Evolutionary conservation across 2,888 invertebrate genomes (phyloP), one percentile per base, ranked within the genome.

Genomic region (Ochlodes sylvanus): DNA sequence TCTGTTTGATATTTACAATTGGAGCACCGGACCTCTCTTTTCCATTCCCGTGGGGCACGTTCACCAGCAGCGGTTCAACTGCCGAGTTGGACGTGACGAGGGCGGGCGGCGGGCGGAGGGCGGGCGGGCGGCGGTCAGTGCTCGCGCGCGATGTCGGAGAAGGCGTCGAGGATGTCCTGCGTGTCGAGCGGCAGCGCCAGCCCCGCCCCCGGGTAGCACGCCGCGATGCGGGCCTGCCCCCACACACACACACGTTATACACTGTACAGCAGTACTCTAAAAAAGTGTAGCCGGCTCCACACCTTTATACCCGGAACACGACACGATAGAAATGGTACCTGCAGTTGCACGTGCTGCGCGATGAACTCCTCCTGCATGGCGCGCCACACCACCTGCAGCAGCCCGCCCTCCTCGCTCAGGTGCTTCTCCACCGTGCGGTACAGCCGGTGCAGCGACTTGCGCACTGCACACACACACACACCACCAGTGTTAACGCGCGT

Each of bases 281-380:
- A n/a, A n/a, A n/a, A n/a, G n/a, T n/a, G n/a, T n/a, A n/a, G n/a
- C n/a, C n/a, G n/a, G n/a, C n/a, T 15, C 7, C n/a, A n/a, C 12
- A 15, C n/a, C n/a, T n/a, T 47, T 50, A 50, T 7, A 50, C 19
- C 7, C 34, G n/a, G n/a, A n/a, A n/a, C n/a, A n/a, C n/a, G n/a
- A n/a, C n/a, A n/a, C n/a, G n/a, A n/a, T n/a, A n/a, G n/a, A n/a
- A n/a, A n/a, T 1, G 12, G 7, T 12, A 87, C 97, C 90, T 99
- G 98, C 77, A 99, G 96, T 78, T 97, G 87, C 63, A 82, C 84
- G 90, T 99, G 98, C 88, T 99, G 99, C 77, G 97, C 96, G 78
- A 99, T 97, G 90, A 99, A 99, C 94, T 99, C 99, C 87, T 99
- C 98, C 94, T 99, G 99, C 99, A 99, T 99, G 78, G 98, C 98